Percentiles rank a stretch among this genome's conserved stretches.
Conservation (phyloP, 2,113 vertebrate genomes). For the western clawed frog (Xenopus tropicalis) region DNA sequence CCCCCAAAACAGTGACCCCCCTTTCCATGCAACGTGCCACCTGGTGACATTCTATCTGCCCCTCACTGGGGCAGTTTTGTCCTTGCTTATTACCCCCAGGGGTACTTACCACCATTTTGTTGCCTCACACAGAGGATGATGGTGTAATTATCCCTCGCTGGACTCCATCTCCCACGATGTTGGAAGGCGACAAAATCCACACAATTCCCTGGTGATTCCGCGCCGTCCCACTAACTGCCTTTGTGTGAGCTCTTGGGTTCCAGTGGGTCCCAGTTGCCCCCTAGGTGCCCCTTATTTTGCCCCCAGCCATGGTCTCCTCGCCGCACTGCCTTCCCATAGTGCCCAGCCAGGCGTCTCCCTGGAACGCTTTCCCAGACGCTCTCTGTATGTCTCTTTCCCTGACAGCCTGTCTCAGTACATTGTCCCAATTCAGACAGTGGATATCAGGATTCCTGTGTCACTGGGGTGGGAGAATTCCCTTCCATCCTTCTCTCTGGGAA, state of each 20-base stretch:
- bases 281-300: background rate
- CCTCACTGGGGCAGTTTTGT: no score
- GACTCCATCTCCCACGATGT: background rate
- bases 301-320: background rate
- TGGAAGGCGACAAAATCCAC: background rate
- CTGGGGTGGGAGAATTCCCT: background rate
- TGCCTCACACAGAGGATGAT: background rate
- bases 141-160: constrained; percentile 1
- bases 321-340: background rate
- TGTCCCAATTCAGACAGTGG: constrained; percentile 33
- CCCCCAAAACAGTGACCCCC: no score
- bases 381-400: constrained; percentile 20
- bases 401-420: constrained; percentile 34
- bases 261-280: background rate
- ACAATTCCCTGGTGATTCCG: no score
- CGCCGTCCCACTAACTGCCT: background rate
- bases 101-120: constrained; percentile 38
- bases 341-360: background rate
- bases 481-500: background rate
- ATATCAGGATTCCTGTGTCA: background rate
- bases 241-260: background rate
- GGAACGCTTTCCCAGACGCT: background rate
- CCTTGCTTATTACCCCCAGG: background rate
- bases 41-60: no score
- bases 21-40: no score